Percentiles rank a stretch among this genome's conserved stretches.
These are phyloP conservation scores for Panthera tigris DNA, from an alignment of 2,113 vertebrate genomes.

Conservation along the genomic window DNA sequence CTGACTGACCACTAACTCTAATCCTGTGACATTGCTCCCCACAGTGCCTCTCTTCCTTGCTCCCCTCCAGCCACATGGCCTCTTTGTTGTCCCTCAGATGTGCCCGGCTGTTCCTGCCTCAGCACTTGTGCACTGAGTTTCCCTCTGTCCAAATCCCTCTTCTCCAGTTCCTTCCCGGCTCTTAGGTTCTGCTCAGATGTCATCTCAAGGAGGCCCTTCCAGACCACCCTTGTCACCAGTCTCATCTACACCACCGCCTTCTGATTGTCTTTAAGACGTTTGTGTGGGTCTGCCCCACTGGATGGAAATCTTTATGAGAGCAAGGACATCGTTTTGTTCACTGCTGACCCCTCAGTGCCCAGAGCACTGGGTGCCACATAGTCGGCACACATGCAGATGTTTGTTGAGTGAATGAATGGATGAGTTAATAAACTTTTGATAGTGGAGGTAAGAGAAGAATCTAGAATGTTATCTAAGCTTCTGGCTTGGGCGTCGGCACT, in stretches of 20 bases:
- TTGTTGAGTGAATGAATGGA: background rate
- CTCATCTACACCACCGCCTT: background rate
- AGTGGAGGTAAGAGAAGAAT: background rate
- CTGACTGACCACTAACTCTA: background rate
- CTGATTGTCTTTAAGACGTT: background rate
- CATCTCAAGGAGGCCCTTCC: background rate
- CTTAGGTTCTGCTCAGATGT: background rate
- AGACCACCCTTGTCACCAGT: background rate
- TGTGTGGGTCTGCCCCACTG: background rate
- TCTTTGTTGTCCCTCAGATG: background rate
- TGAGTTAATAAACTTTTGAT: background rate
- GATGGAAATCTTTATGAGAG: background rate
- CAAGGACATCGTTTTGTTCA: background rate
- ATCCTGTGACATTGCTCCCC: background rate
- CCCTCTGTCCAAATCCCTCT: background rate
- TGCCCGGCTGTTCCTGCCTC: background rate
- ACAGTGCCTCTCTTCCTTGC: background rate
- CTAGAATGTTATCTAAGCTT: background rate
- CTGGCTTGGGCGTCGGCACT: background rate
- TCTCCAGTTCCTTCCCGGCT: background rate
- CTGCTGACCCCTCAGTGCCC: background rate
- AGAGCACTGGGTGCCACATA: background rate
- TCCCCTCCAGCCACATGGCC: background rate
- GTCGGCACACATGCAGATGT: background rate
- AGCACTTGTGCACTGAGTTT: background rate